Evolutionary conservation across 2,113 vertebrate species (phyloP).

Genomic region (Columba livia): DNA sequence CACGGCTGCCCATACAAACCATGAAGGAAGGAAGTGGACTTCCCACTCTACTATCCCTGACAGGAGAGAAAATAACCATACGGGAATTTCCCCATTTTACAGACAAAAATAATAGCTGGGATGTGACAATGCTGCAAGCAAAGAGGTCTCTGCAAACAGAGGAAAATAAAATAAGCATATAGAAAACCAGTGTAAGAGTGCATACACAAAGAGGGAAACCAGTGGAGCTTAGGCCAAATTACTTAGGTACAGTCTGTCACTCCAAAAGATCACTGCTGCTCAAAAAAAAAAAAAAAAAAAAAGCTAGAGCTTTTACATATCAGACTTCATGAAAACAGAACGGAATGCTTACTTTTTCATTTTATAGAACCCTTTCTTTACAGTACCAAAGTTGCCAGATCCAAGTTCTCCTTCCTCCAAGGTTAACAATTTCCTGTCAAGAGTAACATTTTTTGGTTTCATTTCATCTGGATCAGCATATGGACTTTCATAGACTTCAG

Average conservation of each 20-base stretch:
- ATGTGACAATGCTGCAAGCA: not conserved
- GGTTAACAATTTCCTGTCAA: constrained; percentile 81
- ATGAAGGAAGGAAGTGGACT: not conserved
- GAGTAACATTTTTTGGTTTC: constrained; percentile 84
- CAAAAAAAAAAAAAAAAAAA: not conserved
- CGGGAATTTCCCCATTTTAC: not conserved
- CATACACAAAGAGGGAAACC: not conserved
- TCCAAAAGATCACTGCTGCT: not conserved
- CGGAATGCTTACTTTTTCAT: constrained; percentile 87
- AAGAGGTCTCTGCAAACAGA: not conserved
- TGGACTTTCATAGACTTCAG: constrained; percentile 91
- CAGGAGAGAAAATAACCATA: not conserved
- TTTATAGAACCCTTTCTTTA: constrained; percentile 89
- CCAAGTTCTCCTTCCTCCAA: constrained; percentile 93
- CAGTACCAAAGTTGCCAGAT: constrained; percentile 96
- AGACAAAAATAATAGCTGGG: not conserved
- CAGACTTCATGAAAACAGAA: not conserved
- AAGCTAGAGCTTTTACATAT: not conserved
- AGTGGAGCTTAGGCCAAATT: not conserved
- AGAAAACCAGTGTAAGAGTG: not conserved
- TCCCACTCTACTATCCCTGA: not conserved
- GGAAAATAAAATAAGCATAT: not conserved
- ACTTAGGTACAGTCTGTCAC: not conserved
- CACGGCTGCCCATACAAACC: not conserved
- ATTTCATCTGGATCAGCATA: constrained; percentile 97